A percentile compares a stretch with the other conserved stretches of the same genome.
Conservation (phyloP, 2,888 invertebrate species). For the Danaus chrysippus region DNA sequence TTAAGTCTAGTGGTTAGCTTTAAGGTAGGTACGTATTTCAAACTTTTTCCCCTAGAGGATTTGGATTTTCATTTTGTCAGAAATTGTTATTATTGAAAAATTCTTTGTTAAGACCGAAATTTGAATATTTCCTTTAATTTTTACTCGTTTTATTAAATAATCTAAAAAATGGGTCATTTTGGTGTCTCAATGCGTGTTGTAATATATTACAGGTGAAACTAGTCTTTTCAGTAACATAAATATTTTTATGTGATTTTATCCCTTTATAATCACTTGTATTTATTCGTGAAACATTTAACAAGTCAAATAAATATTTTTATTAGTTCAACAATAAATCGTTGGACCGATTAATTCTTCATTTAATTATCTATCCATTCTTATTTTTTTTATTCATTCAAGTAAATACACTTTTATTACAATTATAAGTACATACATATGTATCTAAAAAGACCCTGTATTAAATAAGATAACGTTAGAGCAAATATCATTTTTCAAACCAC, state of each 20-base stretch:
- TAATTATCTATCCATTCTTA: no score
- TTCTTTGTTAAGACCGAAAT: not conserved
- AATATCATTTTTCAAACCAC: slow-evolving; percentile 36
- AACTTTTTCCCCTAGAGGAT: slow-evolving; percentile 16
- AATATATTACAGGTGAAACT: no score
- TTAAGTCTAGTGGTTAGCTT: slow-evolving; percentile 35
- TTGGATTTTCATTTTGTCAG: slow-evolving; percentile 9
- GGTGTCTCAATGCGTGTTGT: no score
- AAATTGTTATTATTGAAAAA: not conserved
- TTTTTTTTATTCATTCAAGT: no score
- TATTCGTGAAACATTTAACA: no score
- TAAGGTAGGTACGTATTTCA: slow-evolving; percentile 18
- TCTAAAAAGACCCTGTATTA: not conserved
- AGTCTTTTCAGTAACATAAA: no score
- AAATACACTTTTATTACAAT: not conserved
- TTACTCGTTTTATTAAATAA: not conserved
- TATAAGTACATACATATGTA: not conserved
- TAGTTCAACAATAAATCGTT: no score
- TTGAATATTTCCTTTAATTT: not conserved
- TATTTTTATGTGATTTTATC: no score
- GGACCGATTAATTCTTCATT: no score
- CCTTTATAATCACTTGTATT: no score
- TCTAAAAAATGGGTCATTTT: no score
- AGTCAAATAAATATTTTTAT: no score
- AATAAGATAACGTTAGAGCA: slow-evolving; percentile 38